Evolutionary conservation across 2,888 invertebrate genomes (phyloP).

Genomic region (Hybos culiciformis): DNA sequence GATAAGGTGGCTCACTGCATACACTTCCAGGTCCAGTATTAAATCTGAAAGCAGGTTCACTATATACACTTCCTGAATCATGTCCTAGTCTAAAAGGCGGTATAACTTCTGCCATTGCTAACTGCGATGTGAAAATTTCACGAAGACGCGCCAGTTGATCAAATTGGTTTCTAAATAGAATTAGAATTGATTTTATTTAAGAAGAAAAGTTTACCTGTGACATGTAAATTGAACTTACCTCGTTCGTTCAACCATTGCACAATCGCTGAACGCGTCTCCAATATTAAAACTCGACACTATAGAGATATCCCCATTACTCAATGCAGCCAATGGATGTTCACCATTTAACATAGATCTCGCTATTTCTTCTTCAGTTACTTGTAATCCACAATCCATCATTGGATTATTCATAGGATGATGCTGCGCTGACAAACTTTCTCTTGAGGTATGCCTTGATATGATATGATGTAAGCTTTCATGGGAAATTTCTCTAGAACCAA

Average conservation of each 20-base stretch:
- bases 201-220: neutral
- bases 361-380: slow-evolving; percentile 88
- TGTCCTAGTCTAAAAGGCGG: slow-evolving; percentile 42
- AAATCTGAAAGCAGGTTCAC: slow-evolving; percentile 35
- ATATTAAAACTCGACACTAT: slow-evolving; percentile 70
- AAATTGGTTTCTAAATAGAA: slow-evolving; percentile 40
- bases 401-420: slow-evolving; percentile 12
- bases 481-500: slow-evolving; percentile 69
- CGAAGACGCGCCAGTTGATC: slow-evolving; percentile 70
- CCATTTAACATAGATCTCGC: slow-evolving; percentile 62
- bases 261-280: slow-evolving; percentile 36
- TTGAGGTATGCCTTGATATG: slow-evolving; percentile 38
- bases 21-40: slow-evolving; percentile 58
- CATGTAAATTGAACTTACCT: slow-evolving; percentile 21
- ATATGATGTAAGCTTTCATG: slow-evolving; percentile 60
- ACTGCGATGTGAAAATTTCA: slow-evolving; percentile 65
- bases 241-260: slow-evolving; percentile 32
- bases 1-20: slow-evolving; percentile 73
- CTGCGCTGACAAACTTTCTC: slow-evolving; percentile 51
- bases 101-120: slow-evolving; percentile 59
- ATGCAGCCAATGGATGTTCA: slow-evolving; percentile 74
- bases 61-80: slow-evolving; percentile 35
- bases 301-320: slow-evolving; percentile 84
- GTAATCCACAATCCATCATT: slow-evolving; percentile 73
- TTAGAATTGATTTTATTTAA: neutral